These are phyloP conservation scores for Tachuris rubrigastra DNA, from an alignment of 2,113 vertebrate species.

Conservation along the genomic window DNA sequence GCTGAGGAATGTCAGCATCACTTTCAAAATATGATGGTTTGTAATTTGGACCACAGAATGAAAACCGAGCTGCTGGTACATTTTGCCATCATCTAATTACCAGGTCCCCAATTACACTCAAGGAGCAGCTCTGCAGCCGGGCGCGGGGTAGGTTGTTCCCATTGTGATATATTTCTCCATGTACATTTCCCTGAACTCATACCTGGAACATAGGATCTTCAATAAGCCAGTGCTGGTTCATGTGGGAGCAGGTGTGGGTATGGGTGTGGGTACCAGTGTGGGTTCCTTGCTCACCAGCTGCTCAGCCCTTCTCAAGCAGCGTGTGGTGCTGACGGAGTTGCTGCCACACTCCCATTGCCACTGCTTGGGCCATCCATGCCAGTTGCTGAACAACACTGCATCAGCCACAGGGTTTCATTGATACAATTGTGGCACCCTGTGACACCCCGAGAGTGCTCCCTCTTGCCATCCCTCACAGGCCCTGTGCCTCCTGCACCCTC, in stretches of 20 bases:
- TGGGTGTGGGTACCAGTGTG: background rate
- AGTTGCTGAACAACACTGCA: fast-evolving
- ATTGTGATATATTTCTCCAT: slow-evolving; percentile 42
- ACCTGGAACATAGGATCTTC: background rate
- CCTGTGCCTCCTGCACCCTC: fast-evolving
- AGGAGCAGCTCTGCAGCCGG: slow-evolving; percentile 69
- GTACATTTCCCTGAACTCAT: background rate
- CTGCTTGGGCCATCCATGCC: fast-evolving
- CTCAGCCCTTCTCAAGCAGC: background rate
- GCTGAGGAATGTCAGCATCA: slow-evolving; percentile 96
- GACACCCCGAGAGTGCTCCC: fast-evolving
- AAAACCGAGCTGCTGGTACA: slow-evolving; percentile 85
- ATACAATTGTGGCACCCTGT: fast-evolving
- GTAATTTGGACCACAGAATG: slow-evolving; percentile 87
- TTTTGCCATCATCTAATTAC: slow-evolving; percentile 86
- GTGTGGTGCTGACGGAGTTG: fast-evolving
- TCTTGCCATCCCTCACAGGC: fast-evolving
- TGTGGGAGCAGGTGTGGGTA: fast-evolving
- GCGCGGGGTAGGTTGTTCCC: slow-evolving; percentile 74
- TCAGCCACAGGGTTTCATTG: too few species aligned
- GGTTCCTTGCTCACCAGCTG: background rate
- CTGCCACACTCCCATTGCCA: background rate
- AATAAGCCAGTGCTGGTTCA: fast-evolving
- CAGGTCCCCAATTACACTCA: slow-evolving; percentile 75
- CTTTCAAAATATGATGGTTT: slow-evolving; percentile 92